Base-by-base conservation (phyloP, 2,888 invertebrate species). In the Synanthedon formicaeformis region DNA sequence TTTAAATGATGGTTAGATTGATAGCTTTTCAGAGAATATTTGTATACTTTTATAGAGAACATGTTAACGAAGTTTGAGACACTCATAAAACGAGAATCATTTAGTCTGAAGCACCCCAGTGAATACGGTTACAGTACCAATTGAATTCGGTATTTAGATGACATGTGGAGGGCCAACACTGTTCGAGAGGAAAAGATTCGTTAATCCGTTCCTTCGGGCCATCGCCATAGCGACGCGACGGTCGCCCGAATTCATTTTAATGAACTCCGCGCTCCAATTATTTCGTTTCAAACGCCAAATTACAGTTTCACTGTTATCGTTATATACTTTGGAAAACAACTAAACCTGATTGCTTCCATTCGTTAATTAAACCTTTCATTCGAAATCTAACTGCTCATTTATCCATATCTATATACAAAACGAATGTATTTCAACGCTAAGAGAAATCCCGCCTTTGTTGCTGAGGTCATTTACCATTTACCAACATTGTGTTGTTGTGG, bases 131-230 rank as follows among this genome's bases (percentile, higher is more conserved):
- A 5, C 11, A 41, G 41, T 8, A n/a, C 45, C 14, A 45, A 45
- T 45, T n/a, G n/a, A 14, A 14, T 45, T 13, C 45, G 45, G 14
- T 13, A 13, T 45, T 45, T 14, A 45, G 8, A 63, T 61, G 60
- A 12, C 49, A 45, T 16, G 48, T n/a, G 48, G 48, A n/a, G 14
- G 49, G 12, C 2, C 49, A 23, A 12, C 49, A 49, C 49, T 23
- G 8, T n/a, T 14, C 14, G n/a, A 2, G 49, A 56, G 62, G 62
- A 62, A 62, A 60, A 57, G 51, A 57, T 56, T 61, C 62, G 63
- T 62, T 62, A 62, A 61, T 61, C 58, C 52, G 40, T 55, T 58
- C 55, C 63, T 58, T 57, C 53, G 53, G 63, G 60, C 56, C 59
- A 57, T 54, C 41, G 54, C 52, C 50, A 50, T 16, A 6, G 45